Evolutionary conservation across 1,140 invertebrate genomes (phyloP).

Genomic region (Tenebrio molitor): DNA sequence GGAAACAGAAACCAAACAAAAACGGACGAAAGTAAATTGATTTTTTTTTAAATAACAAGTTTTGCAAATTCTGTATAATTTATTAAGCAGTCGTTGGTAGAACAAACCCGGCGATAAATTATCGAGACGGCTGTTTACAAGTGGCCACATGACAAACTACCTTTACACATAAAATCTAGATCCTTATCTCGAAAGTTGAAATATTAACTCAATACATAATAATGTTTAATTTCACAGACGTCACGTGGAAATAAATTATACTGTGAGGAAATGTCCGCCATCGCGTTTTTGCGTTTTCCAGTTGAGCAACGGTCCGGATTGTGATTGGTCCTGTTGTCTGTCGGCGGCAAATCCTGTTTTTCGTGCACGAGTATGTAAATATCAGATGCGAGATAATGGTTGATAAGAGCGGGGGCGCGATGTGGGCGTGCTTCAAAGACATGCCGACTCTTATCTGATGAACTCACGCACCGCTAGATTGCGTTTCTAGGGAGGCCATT

Average conservation of each 20-base stretch:
- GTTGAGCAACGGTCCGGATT: background rate
- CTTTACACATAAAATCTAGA: conserved; percentile 36
- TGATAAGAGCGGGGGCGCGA: conserved; percentile 43
- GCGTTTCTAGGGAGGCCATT: conserved; percentile 29
- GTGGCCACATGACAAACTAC: conserved; percentile 42
- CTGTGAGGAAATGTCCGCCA: too few species aligned
- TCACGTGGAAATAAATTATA: conserved; percentile 43
- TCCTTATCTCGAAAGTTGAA: conserved; percentile 48
- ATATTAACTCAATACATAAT: conserved; percentile 51
- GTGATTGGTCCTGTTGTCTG: conserved; percentile 18
- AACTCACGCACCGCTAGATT: conserved; percentile 47
- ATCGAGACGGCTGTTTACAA: conserved; percentile 17
- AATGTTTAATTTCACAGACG: conserved; percentile 41
- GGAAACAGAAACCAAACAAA: too few species aligned
- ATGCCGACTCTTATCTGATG: conserved; percentile 49
- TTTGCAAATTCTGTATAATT: background rate
- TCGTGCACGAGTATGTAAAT: conserved; percentile 44
- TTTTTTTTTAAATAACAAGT: too few species aligned
- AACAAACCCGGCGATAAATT: conserved; percentile 14
- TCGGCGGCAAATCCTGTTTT: conserved; percentile 27
- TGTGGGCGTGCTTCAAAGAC: conserved; percentile 49
- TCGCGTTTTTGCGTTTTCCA: background rate
- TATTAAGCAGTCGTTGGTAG: background rate
- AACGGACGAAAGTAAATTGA: too few species aligned
- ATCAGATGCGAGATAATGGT: conserved; percentile 35